Evolutionary conservation across 23 tunicate species (phyloP), one percentile per base, ranked within the genome.

Genomic region (Diplosoma virens): DNA sequence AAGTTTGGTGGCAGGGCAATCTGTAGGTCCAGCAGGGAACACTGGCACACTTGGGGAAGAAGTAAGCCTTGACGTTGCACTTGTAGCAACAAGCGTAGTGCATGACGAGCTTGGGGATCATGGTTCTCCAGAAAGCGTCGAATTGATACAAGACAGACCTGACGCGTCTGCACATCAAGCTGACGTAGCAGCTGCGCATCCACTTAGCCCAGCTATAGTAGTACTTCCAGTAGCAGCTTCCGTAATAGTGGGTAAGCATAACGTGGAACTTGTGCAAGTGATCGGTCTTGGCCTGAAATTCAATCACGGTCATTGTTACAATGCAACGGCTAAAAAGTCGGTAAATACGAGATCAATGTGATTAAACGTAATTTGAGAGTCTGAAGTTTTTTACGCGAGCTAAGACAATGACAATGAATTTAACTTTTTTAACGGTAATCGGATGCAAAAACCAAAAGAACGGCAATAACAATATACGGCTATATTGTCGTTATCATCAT

Each of bases 51-150:
- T 25, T 55, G 47, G 84, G 84, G 24, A 36, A 22, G 77, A 75
- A 67, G 24, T 30, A 9, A 29, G 67, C 53, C 33, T 11, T 31
- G 25, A 72, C 61, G 4, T 18, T 66, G 66, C 84, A 80, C 54
- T 50, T 80, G 84, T 52, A 80, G 29, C 56, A 50, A 47, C 84
- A 80, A 33, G 77, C 45, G 84, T 52, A 80, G 55, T 67, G 67
- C n/a, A 1, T 29, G 34, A 67, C 77, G 25, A 80, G 76, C 54
- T 54, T 68, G 76, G 67, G 68, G 61, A 67, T 47, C 45, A 67
- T 54, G 34, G 24, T 25, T 2, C 28, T 48, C 84, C 84, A 80
- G 77, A 68, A 36, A 25, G 24, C 31, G 50, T 80, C 84, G 77
- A 80, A 80, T 52, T 67, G 28, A 33, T 22, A 1, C 77, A 80